Percentiles rank a stretch among this genome's conserved stretches.
These are phyloP conservation scores for Petrolisthes cinctipes DNA, from an alignment of 2,888 invertebrate species.

Conservation along the genomic window DNA sequence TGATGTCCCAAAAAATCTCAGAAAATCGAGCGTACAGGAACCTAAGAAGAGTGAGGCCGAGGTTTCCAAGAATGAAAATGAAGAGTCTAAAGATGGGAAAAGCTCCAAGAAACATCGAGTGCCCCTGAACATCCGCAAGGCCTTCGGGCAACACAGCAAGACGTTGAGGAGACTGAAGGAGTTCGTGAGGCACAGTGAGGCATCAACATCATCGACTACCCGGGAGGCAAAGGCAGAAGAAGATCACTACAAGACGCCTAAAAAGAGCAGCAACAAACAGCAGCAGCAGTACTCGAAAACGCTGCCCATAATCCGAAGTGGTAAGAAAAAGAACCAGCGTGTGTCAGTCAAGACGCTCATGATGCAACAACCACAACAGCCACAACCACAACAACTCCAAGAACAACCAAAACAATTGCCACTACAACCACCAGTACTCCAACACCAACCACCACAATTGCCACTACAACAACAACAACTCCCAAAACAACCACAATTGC, in stretches of 20 bases:
- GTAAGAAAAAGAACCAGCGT: not conserved
- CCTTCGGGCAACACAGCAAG: conserved; percentile 4
- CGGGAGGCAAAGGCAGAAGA: not conserved
- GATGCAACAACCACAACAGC: not conserved
- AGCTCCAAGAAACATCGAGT: not conserved
- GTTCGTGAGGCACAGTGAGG: not conserved
- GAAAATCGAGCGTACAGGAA: not conserved
- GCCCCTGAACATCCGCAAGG: not conserved
- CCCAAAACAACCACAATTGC: not conserved
- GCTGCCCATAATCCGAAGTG: not conserved
- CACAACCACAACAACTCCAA: too few relatives aligned
- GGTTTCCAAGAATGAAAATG: not conserved
- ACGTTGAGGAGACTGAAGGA: not conserved
- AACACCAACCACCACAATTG: not conserved
- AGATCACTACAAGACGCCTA: not conserved
- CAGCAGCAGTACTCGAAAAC: not conserved
- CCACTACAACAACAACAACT: not conserved
- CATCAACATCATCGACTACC: too few relatives aligned
- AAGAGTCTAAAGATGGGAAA: not conserved
- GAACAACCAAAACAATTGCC: too few relatives aligned
- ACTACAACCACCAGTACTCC: too few relatives aligned
- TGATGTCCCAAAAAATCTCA: not conserved
- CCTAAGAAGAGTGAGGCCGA: not conserved
- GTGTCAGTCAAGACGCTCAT: not conserved
- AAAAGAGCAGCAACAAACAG: not conserved